These are phyloP conservation scores for Dryoscopus gambensis DNA, from an alignment of 2,113 vertebrate species.

Conservation along the genomic window DNA sequence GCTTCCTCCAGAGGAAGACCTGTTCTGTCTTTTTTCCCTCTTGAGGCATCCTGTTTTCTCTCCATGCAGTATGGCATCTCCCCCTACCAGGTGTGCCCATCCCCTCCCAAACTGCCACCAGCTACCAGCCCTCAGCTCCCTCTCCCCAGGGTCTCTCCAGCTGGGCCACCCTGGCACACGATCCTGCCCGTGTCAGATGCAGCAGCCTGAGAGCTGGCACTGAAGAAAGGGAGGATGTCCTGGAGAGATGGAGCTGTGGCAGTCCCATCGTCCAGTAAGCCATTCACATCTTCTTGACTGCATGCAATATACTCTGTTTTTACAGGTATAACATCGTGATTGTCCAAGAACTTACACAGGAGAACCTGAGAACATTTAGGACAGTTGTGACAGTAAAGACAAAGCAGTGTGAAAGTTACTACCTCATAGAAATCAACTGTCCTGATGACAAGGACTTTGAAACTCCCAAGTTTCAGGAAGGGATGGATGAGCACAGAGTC, in stretches of 20 bases:
- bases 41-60: background rate
- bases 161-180: rapidly evolving
- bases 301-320: background rate
- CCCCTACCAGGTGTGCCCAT: background rate
- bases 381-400: background rate
- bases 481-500: background rate
- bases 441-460: background rate
- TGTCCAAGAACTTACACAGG: rapidly evolving
- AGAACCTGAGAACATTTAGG: background rate
- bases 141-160: background rate
- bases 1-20: background rate
- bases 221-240: background rate
- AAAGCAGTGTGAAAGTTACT: background rate
- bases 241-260: background rate
- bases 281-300: rapidly evolving
- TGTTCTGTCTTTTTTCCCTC: background rate
- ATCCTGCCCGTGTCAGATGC: background rate
- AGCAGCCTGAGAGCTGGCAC: background rate
- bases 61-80: background rate
- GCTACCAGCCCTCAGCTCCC: background rate
- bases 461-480: background rate
- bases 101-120: background rate
- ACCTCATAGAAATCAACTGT: background rate
- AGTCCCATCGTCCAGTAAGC: background rate
- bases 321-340: background rate